These are phyloP conservation scores for Patella ulyssiponensis DNA, from an alignment of 2,888 invertebrate genomes.

Conservation along the genomic window DNA sequence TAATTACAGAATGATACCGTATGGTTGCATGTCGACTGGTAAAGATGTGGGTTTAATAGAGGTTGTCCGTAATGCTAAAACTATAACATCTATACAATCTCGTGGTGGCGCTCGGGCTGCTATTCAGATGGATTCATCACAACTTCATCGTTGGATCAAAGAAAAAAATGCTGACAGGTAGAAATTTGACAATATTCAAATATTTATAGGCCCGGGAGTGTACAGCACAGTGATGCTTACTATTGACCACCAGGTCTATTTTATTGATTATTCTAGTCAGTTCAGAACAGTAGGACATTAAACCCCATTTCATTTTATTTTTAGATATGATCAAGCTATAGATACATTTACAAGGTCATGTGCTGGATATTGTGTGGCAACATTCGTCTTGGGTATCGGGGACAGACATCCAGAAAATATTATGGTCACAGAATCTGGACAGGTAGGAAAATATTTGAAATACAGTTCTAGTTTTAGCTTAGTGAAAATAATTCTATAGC, in stretches of 20 bases:
- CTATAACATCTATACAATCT: slow-evolving; percentile 77
- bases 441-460: slow-evolving; percentile 61
- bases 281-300: too few relatives aligned
- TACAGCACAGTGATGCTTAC: too few relatives aligned
- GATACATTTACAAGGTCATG: slow-evolving; percentile 77
- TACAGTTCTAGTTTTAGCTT: too few relatives aligned
- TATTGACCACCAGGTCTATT: too few relatives aligned
- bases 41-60: slow-evolving; percentile 75
- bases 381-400: slow-evolving; percentile 78
- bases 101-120: slow-evolving; percentile 73
- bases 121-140: slow-evolving; percentile 74
- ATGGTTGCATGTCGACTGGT: slow-evolving; percentile 77
- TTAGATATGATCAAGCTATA: slow-evolving; percentile 75
- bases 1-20: slow-evolving; percentile 74
- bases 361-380: slow-evolving; percentile 79
- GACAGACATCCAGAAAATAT: slow-evolving; percentile 79
- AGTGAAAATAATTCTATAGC: too few relatives aligned
- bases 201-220: too few relatives aligned
- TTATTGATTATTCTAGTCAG: too few relatives aligned
- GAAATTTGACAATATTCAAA: not conserved
- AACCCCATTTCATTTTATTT: slow-evolving; percentile 1
- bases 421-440: slow-evolving; percentile 77
- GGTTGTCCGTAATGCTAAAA: slow-evolving; percentile 76
- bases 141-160: slow-evolving; percentile 75
- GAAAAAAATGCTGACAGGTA: slow-evolving; percentile 71